A percentile compares a stretch with the other conserved stretches of the same genome.
These are phyloP conservation scores for Acropora tenuis DNA, from an alignment of 64 coral and sea anemone genomes.

Conservation along the genomic window DNA sequence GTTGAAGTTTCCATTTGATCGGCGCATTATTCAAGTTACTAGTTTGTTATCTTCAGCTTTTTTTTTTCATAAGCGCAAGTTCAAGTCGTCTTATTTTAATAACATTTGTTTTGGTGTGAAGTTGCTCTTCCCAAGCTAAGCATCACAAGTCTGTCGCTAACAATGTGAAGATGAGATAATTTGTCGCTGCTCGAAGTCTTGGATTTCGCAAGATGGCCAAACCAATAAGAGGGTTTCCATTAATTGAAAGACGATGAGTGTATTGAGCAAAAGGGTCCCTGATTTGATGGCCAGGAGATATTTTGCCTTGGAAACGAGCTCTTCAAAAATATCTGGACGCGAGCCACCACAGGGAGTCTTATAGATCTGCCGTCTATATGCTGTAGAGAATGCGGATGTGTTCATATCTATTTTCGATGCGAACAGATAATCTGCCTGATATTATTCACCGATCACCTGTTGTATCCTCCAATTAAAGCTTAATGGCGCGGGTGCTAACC, in stretches of 20 bases:
- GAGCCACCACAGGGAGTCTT: constrained; percentile 6
- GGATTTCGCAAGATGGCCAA: not conserved
- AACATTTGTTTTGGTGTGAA: too few species aligned
- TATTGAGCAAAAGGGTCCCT: not conserved
- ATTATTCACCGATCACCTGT: too few species aligned
- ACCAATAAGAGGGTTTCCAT: constrained; percentile 10
- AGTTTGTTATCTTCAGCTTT: too few species aligned
- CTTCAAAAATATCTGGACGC: constrained; percentile 25
- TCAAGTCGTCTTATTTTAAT: too few species aligned
- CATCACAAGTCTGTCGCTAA: not conserved
- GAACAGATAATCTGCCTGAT: too few species aligned
- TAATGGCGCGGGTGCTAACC: too few species aligned
- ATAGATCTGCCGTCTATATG: not conserved
- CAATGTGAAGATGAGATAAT: not conserved
- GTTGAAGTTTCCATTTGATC: too few species aligned
- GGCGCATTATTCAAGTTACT: too few species aligned
- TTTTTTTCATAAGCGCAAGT: too few species aligned
- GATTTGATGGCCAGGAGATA: constrained; percentile 7
- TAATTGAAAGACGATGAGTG: not conserved
- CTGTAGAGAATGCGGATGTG: not conserved
- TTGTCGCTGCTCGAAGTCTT: constrained; percentile 10
- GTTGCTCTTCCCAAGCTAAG: too few species aligned
- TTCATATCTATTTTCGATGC: too few species aligned
- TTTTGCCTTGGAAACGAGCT: constrained; percentile 10
- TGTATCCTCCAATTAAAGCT: too few species aligned